Evolutionary conservation across 2,888 invertebrate species (phyloP), one percentile per base, ranked within the genome.

Genomic region (Leptarthrus brevirostris): DNA sequence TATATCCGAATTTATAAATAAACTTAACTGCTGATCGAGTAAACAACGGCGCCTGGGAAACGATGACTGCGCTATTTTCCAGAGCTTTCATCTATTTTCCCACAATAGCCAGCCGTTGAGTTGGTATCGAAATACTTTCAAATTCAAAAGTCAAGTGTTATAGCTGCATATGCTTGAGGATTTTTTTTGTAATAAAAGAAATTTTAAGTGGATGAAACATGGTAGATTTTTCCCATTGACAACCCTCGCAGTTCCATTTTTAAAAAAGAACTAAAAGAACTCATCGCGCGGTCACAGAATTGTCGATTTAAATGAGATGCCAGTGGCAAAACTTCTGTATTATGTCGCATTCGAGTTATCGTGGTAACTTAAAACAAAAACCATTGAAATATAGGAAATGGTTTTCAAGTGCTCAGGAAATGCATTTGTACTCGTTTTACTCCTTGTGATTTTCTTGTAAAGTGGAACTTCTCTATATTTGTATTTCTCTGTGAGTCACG

Each of bases 321-420:
- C 52, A 34, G 22, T 69, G 34, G 34, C 34, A 34, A 16, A 34
- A 34, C 66, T 49, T 18, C 66, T 66, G 49, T 24, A 34, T 69
- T 16, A 30, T 49, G 34, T 18, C 20, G 34, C 30, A 14, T 44
- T 69, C n/a, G 52, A n/a, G 2, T 2, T 30, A 8, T 30, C n/a
- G 52, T 34, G n/a, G 49, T 20, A 34, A 52, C 69, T 69, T 52
- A 18, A 69, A 69, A 69, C 26, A 69, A 69, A 69, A 69, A 14
- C 34, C 52, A 52, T 34, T 16, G 52, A 52, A 69, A 34, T 52
- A 69, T 69, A 49, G 69, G 69, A 69, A 69, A 69, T 69, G 69
- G 69, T 18, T 69, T 69, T 69, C 52, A 69, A 69, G 69, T 69
- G 69, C 66, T 66, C 52, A 52, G 69, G 69, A 69, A 69, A 69